phyloP scores from a whole-genome alignment of 2,113 vertebrate species.

The Orientallactaga bullata region DNA sequence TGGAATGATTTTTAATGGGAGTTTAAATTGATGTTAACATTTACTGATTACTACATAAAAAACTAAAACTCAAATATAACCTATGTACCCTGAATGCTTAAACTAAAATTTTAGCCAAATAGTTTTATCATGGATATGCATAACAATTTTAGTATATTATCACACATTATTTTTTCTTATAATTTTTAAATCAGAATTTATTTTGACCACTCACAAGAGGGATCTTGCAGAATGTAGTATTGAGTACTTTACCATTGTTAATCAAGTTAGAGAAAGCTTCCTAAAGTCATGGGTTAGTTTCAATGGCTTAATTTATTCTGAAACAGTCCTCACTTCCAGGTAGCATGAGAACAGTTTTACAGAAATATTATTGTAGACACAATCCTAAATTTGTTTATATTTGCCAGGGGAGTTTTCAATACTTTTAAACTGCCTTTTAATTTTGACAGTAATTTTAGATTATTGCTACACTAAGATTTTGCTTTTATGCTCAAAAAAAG shows the following conservation, averaged over 20 bases:
- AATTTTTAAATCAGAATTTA: slow-evolving; percentile 11
- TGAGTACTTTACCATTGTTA: background rate
- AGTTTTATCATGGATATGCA: background rate
- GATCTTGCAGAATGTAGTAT: background rate
- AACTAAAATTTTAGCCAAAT: background rate
- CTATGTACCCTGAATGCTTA: background rate
- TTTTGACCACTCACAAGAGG: background rate
- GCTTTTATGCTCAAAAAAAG: slow-evolving; percentile 12
- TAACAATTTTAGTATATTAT: background rate
- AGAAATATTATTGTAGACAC: background rate
- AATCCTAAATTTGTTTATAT: background rate
- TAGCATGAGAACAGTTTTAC: background rate
- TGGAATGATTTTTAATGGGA: background rate
- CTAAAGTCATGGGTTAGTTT: background rate
- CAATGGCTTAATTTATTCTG: background rate
- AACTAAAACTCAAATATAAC: background rate
- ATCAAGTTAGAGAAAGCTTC: background rate
- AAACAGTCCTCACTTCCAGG: background rate
- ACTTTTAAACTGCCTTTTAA: background rate
- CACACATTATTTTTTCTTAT: background rate
- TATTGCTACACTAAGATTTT: background rate
- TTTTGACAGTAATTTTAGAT: background rate
- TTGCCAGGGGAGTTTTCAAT: background rate
- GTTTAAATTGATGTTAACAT: background rate
- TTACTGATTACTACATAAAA: background rate